phyloP scores from a whole-genome alignment of 2,113 vertebrate species.

The Drymodes brunneopygia region DNA sequence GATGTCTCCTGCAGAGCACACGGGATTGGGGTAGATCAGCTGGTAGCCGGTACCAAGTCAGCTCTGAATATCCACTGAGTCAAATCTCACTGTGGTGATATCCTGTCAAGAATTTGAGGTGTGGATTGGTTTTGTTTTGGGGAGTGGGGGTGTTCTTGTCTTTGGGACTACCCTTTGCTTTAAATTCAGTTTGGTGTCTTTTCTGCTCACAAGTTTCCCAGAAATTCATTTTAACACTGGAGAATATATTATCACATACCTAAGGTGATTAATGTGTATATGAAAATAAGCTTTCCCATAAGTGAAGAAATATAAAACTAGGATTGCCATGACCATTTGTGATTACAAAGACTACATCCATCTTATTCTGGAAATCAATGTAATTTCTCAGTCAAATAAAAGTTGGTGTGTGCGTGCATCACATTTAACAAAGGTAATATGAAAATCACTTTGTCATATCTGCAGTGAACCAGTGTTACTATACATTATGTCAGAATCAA shows the following conservation, averaged over 20 bases:
- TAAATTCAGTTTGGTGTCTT: neutral
- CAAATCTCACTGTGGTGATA: neutral
- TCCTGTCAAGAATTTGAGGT: neutral
- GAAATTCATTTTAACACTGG: neutral
- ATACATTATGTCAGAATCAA: constrained; percentile 1
- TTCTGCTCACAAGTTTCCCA: neutral
- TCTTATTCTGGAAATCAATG: constrained; percentile 1
- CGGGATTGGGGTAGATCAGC: neutral
- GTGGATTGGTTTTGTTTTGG: neutral
- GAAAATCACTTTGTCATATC: neutral
- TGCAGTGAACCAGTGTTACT: neutral
- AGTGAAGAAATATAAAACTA: constrained; percentile 21
- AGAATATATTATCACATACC: neutral
- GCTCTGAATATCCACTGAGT: neutral
- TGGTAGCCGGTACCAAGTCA: neutral
- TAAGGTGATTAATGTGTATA: constrained; percentile 20
- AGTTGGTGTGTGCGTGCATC: neutral
- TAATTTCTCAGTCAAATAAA: constrained; percentile 32
- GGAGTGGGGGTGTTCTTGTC: neutral
- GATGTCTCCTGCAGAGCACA: neutral
- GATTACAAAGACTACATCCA: neutral
- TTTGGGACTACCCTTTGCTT: neutral
- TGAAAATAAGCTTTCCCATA: constrained; percentile 34
- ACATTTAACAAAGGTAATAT: constrained; percentile 10
- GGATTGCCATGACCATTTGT: neutral